Percentiles rank a stretch among this genome's conserved stretches.
Evolutionary conservation across 2,797 vertebrate species (phyloP).

Genomic region (Holocentrus rufus): DNA sequence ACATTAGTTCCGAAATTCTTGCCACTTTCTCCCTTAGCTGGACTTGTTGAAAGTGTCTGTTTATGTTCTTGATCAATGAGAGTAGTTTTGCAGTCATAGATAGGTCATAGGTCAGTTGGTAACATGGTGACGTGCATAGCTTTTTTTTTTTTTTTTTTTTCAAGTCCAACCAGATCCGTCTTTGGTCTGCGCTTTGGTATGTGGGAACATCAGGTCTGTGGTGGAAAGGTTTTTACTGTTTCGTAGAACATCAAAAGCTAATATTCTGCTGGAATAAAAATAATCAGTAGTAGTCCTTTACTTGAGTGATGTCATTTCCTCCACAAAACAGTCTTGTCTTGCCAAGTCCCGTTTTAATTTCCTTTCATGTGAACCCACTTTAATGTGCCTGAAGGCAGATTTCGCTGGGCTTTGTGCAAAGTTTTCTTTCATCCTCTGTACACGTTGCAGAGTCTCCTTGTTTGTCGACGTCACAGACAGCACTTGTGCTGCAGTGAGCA

Average conservation of each 20-base stretch:
- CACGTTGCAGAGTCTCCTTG: constrained; percentile 1
- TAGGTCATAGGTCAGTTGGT: constrained; percentile 5
- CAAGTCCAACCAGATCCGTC: constrained; percentile 17
- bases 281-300: constrained; percentile 7
- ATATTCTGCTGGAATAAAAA: constrained; percentile 10
- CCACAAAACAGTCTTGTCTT: constrained; percentile 26
- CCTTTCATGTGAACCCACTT: constrained; percentile 38
- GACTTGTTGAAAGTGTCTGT: neutral
- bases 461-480: constrained; percentile 17
- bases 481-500: constrained; percentile 54
- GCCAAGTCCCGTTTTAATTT: constrained; percentile 34
- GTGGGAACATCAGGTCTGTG: constrained; percentile 17
- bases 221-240: constrained; percentile 8
- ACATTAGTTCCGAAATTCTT: constrained; percentile 45
- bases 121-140: constrained; percentile 21
- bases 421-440: constrained; percentile 11
- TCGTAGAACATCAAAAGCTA: constrained; percentile 23
- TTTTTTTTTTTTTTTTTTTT: too few relatives aligned
- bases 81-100: neutral
- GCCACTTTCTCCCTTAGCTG: constrained; percentile 15
- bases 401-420: constrained; percentile 21
- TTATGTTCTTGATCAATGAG: constrained; percentile 21
- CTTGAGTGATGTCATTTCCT: constrained; percentile 48
- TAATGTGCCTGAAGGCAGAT: constrained; percentile 17
- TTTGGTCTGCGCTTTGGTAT: constrained; percentile 40